Conservation (phyloP, 2,888 invertebrate species). For the Seira musarum region DNA sequence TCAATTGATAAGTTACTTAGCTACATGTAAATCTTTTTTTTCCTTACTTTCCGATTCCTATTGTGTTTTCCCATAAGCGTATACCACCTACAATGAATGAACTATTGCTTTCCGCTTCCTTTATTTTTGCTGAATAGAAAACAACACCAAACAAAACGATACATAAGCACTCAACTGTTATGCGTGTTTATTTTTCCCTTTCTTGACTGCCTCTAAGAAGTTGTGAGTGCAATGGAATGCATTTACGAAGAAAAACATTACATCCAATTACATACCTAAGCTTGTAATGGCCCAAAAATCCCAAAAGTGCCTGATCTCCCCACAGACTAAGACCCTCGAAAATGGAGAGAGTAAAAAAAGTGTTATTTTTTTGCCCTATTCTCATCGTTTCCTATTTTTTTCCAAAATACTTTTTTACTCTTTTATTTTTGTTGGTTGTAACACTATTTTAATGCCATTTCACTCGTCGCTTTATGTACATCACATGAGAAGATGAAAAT, state of each 20-base stretch:
- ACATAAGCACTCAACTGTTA: too few species aligned
- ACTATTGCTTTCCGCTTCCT: constrained; percentile 22
- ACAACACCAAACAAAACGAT: neutral
- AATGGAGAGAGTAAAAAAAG: constrained; percentile 18
- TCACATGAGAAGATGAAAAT: neutral
- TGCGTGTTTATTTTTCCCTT: constrained; percentile 33
- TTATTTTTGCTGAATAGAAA: constrained; percentile 24
- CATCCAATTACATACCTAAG: constrained; percentile 49
- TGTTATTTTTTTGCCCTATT: constrained; percentile 9
- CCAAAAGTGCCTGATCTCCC: constrained; percentile 54
- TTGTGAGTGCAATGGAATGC: constrained; percentile 45
- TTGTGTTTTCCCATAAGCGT: neutral
- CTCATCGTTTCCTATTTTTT: constrained; percentile 16
- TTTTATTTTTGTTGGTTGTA: neutral
- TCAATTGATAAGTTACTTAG: neutral
- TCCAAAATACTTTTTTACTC: constrained; percentile 11
- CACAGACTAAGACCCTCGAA: constrained; percentile 44
- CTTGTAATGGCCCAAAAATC: constrained; percentile 50
- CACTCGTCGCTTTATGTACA: constrained; percentile 30
- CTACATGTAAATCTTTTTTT: constrained; percentile 14
- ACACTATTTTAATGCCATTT: constrained; percentile 28
- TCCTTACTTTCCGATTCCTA: neutral
- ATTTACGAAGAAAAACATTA: constrained; percentile 50
- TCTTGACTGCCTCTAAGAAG: constrained; percentile 34
- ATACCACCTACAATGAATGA: neutral